Evolutionary conservation across 2,113 vertebrate species (phyloP), one percentile per base, ranked within the genome.

Genomic region (Fulica atra): DNA sequence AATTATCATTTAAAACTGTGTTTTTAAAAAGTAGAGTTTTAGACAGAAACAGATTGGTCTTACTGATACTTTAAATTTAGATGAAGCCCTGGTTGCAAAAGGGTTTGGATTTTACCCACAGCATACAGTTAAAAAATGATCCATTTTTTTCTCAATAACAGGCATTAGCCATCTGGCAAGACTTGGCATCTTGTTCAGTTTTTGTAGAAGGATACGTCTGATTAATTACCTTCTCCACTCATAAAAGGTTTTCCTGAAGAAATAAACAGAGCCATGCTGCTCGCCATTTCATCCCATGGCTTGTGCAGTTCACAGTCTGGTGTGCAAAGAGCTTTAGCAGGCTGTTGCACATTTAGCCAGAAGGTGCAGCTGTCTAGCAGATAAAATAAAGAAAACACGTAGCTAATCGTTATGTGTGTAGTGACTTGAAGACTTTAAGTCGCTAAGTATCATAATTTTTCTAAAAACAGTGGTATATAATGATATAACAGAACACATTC

Each of bases 191-290:
- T 81, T 77, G 59, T 66, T 86, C 70, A 25, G 0, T 81, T 81
- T 89, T 50, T 69, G 63, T 54, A 79, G 76, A 65, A 61, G 35
- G 42, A 60, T 76, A 31, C 63, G n/a, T 87, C 81, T 87, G 51
- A 92, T 92, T 57, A 57, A 71, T 69, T 95, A 98, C 95, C 97
- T 97, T 92, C 81, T 25, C 86, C 51, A 24, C 64, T 97, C 40
- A 81, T 35, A 63, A 96, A 97, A 25, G 80, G 54, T 25, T 70
- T 90, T 90, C 96, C 96, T 21, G 79, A 38, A 51, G 97, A 97
- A 89, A 94, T 93, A 51, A 97, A 94, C 33, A 97, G 61, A 70
- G 61, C 64, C 93, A 65, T 72, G 74, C 96, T 65, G 31, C 90
- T 71, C 33, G 96, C 94, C 61, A 82, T 48, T 59, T 96, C 81